Conservation (phyloP, 2,888 invertebrate species). For the Aphidoletes aphidimyza region DNA sequence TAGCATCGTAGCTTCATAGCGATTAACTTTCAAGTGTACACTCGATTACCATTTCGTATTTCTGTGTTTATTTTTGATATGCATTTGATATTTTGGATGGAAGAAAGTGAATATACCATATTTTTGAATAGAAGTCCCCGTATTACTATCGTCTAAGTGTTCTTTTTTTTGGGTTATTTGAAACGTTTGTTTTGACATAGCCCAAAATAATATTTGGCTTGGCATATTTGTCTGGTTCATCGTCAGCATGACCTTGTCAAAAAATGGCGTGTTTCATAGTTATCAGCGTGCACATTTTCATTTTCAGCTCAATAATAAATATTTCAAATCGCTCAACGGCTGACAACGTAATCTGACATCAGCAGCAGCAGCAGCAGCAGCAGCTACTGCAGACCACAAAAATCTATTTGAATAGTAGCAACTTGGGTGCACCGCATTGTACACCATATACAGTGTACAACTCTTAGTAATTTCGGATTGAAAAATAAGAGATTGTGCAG, state of each 20-base stretch:
- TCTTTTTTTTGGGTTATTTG: too few species aligned
- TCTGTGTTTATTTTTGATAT: not conserved
- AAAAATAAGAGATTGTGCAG: too few species aligned
- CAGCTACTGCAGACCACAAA: not conserved
- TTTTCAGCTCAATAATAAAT: not conserved
- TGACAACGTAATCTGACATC: slow-evolving; percentile 31
- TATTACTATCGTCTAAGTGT: too few species aligned
- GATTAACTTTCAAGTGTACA: not conserved
- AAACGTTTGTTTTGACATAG: too few species aligned
- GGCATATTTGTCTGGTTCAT: too few species aligned
- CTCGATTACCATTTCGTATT: not conserved
- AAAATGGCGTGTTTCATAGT: not conserved
- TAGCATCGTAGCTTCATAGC: not conserved
- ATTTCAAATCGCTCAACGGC: not conserved
- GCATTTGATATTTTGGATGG: too few species aligned
- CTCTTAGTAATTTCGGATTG: too few species aligned
- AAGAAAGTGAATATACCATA: too few species aligned
- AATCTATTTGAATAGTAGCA: not conserved
- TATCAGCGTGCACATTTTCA: not conserved
- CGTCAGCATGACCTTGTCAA: slow-evolving; percentile 22
- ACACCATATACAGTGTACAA: too few species aligned
- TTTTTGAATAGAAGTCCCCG: too few species aligned
- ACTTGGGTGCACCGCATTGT: too few species aligned
- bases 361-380: not conserved
- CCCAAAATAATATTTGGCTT: too few species aligned